Base-by-base conservation (phyloP, 2,888 invertebrate genomes). In the Arrhopalites spinosus region DNA sequence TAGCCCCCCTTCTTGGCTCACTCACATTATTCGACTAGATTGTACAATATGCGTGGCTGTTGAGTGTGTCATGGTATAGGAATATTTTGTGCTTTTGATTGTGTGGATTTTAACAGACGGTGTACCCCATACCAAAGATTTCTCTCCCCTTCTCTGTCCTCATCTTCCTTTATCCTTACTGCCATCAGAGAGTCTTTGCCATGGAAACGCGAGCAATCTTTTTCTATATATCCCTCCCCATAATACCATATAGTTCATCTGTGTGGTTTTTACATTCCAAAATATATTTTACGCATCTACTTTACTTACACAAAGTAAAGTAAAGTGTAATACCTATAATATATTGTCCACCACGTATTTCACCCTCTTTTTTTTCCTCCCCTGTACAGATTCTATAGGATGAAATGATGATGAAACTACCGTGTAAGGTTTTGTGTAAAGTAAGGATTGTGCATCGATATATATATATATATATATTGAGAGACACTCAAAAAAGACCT, bases 201-300 rank as follows among this genome's bases (percentile, higher is more conserved):
- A 71, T 71, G 59, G 71, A 71, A 59, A 71, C 71, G 15, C 15
- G 25, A 43, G 27, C 50, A n/a, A 67, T 67, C 43, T 43, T 36
- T 36, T 36, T 45, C 23, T 45, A 67, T 45, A 45, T 67, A 45
- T 13, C 45, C 29, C 36, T 25, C 20, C 45, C 13, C 23, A 53
- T 1, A 5, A 20, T 53, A 53, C 53, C 1, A 2, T 2, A 47
- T 2, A 53, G n/a, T n/a, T 36, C n/a, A 53, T 53, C 5, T 36
- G 36, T 36, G 47, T 68, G 68, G 50, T 68, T 68, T n/a, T 68
- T 25, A 50, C 50, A 27, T 29, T 47, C 29, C 68, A 68, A n/a
- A 68, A 68, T 68, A 68, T 68, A 50, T 59, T 59, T 59, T 25
- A 59, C 59, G 25, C 17, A 45, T 45, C 25, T 45, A 23, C 25